Conservation (phyloP, 2,797 vertebrate genomes). For the Poliocrania exsul region DNA sequence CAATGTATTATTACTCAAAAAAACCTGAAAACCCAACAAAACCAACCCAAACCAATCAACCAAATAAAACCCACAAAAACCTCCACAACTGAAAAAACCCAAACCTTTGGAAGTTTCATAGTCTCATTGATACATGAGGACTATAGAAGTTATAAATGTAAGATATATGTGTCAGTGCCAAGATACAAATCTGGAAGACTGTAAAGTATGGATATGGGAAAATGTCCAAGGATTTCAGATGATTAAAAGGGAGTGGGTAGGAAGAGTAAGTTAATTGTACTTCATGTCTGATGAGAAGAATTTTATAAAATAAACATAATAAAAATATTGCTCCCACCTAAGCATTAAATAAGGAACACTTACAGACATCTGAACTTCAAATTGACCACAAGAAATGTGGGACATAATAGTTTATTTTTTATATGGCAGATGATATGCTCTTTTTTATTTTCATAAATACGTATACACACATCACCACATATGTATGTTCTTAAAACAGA, state of each 20-base stretch:
- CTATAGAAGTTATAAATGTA: not conserved
- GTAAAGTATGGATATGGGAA: not conserved
- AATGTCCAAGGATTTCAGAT: not conserved
- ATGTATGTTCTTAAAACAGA: not conserved
- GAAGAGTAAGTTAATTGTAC: not conserved
- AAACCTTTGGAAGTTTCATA: not conserved
- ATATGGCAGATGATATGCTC: fast-evolving
- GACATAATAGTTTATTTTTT: not conserved
- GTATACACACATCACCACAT: not conserved
- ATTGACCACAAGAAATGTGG: not conserved
- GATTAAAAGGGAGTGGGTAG: not conserved
- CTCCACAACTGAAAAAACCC: not conserved
- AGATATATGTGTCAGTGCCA: not conserved
- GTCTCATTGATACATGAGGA: not conserved
- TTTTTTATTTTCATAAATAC: not conserved
- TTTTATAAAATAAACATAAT: not conserved
- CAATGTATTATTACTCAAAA: not conserved
- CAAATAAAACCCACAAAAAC: not conserved
- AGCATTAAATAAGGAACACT: not conserved
- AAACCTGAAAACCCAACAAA: not conserved
- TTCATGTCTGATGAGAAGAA: not conserved
- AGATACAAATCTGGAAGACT: not conserved
- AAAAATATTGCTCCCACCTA: not conserved
- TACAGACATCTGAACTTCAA: not conserved
- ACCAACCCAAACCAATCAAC: fast-evolving